Base-by-base conservation (phyloP, 2,888 invertebrate species). In the Aphidoletes aphidimyza region DNA sequence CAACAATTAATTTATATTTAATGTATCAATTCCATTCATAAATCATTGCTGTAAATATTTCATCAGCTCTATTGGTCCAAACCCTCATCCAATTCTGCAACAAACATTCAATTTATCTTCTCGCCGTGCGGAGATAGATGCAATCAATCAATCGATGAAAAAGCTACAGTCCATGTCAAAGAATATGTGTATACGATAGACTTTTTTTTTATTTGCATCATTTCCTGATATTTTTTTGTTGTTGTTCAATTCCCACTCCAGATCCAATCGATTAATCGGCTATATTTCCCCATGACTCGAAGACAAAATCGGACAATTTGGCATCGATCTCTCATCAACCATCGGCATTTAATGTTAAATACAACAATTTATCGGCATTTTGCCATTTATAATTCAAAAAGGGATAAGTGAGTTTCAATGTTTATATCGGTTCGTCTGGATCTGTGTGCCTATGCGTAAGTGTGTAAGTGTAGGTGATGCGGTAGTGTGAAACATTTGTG, bases 301-400 rank as follows among this genome's bases (percentile, higher is more conserved):
- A 3, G 54, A 22, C 3, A n/a, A 22, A n/a, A 3, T 6, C 22
- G 22, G 26, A 14, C 26, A 14, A 14, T 69, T 69, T 11, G 11
- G 14, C 5, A 3, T 34, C 30, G 17, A 30, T 69, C 69, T 69
- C 69, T 69, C 69, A 30, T 69, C 30, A 30, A 34, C n/a, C 30
- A 69, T 34, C 0, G 34, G 69, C 14, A 69, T 6, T 69, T 14
- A 69, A 30, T 69, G 69, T 69, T 69, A 14, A 69, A 69, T 69
- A 30, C 19, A 30, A 30, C 69, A 69, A 69, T 69, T 69, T 69
- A 69, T 69, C 69, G 69, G 30, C 34, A 69, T 69, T 69, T 34
- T 30, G 69, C 69, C 69, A 69, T 69, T 69, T 30, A 69, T 69
- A 69, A 69, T 69, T 69, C 69, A 69, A 30, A 69, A 69, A 69